Evolutionary conservation across 1,140 invertebrate genomes (phyloP), one percentile per base, ranked within the genome.

Genomic region (Panulirus ornatus): DNA sequence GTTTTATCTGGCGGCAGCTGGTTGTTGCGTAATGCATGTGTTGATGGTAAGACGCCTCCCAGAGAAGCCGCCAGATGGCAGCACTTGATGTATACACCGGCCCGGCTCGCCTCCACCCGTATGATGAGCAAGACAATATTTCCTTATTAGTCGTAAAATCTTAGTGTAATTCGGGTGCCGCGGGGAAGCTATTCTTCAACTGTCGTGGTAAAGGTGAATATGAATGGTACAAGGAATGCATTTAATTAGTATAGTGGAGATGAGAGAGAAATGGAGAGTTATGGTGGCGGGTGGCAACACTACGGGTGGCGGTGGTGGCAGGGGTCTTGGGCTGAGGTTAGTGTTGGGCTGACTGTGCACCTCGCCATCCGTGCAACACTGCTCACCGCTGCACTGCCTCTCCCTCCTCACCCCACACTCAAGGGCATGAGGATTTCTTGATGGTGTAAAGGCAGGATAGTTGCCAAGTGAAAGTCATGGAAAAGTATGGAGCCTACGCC

Each of bases 401-500:
- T 34, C 83, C 63, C 40, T 70, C 82, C 40, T 73, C 83, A 71
- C 66, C 83, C 51, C 83, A 70, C 83, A 73, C 66, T 40, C 66
- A 84, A 84, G 83, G 83, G 83, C 83, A 84, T 84, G 83, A 84
- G 83, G 83, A 84, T 84, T 84, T 84, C 83, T 84, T 84, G 83
- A 84, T 84, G 83, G 83, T 84, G 66, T 84, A 84, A 36, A 84
- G 83, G 83, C 83, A 51, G 70, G 42, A 42, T 47, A 84, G 83
- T 84, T 63, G n/a, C n/a, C 83, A 63, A 84, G 83, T 84, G 47
- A 79, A 27, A 84, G 83, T 51, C 83, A 84, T 84, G 83, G 83
- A 84, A 73, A 42, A 40, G 66, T 84, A 84, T 34, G 83, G 83
- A 73, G 83, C 83, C 66, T 84, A 84, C 83, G 83, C 63, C 38